Base-by-base conservation (phyloP, 2,888 invertebrate species). In the Elysia crispata region DNA sequence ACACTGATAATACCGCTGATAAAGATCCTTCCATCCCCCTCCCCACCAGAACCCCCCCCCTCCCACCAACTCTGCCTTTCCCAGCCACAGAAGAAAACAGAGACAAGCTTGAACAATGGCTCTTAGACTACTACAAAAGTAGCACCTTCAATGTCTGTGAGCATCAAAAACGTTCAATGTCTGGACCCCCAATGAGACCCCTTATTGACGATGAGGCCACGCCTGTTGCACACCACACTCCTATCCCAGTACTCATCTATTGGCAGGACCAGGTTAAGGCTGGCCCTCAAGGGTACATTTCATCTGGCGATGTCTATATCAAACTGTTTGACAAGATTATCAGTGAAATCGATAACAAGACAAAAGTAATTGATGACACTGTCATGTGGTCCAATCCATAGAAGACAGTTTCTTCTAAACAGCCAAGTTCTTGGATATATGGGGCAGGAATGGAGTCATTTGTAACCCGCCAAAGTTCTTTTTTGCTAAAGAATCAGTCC, bases 101-200 rank as follows among this genome's bases (percentile, higher is more conserved):
- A 1, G 62, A 31, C n/a, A 79, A 82, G 20, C 77, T 86, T 5
- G 76, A 84, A 67, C 66, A 79, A 1, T 87, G 69, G 69, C 83
- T 87, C 0, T 76, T 86, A 0, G 76, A 86, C 11, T 74, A 81
- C 54, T 87, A 86, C 73, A 80, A 66, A 31, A 82, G 84, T 15
- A 87, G 86, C 77, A 86, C 86, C 1, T 87, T 88, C 66, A 87
- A 87, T 81, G 84, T 82, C 0, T 87, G 86, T 79, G 81, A 83
- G 20, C 87, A 87, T 60, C 86, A 88, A 50, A 79, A 73, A 5
- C 84, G 8, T 86, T 85, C 15, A 30, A 87, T 87, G 85, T 31
- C 54, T 11, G 80, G 84, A n/a, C 84, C 84, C 28, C 84, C 83
- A 84, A 78, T 87, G 74, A 57, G 79, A 20, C 80, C 87, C 8